Evolutionary conservation across 92 coral and sea anemone genomes (phyloP).

Genomic region (Blastomussa wellsi): DNA sequence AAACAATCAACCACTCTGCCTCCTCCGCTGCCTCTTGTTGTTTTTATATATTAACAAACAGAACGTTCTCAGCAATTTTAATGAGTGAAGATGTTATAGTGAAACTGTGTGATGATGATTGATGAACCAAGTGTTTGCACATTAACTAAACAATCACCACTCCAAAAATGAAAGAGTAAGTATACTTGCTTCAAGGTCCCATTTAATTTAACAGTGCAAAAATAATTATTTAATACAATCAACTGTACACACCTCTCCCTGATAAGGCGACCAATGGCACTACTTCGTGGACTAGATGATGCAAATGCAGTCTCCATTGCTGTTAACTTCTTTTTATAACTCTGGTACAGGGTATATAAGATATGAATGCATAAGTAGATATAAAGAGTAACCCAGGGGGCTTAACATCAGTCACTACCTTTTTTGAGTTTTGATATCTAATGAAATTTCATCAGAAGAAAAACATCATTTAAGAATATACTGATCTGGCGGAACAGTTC

Average conservation of each 20-base stretch:
- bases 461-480: no score
- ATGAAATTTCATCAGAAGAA: no score
- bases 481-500: no score
- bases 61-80: no score
- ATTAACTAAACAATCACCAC: background rate
- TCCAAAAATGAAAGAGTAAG: background rate
- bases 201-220: no score
- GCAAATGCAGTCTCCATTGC: slow-evolving; percentile 73
- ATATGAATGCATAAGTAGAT: background rate
- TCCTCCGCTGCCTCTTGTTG: no score
- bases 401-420: no score
- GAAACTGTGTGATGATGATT: background rate
- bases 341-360: slow-evolving; percentile 27
- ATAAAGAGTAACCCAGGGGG: background rate
- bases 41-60: no score
- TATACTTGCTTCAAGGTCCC: background rate
- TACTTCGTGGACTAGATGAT: slow-evolving; percentile 82
- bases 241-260: slow-evolving; percentile 57
- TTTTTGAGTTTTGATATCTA: no score
- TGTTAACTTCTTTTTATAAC: slow-evolving; percentile 66
- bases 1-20: no score
- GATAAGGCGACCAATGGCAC: slow-evolving; percentile 71
- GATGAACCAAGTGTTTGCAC: background rate
- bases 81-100: no score
- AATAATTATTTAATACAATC: no score